Percentiles rank a stretch among this genome's conserved stretches.
These are phyloP conservation scores for Cynocephalus volans DNA, from an alignment of 2,113 vertebrate species.

Conservation along the genomic window DNA sequence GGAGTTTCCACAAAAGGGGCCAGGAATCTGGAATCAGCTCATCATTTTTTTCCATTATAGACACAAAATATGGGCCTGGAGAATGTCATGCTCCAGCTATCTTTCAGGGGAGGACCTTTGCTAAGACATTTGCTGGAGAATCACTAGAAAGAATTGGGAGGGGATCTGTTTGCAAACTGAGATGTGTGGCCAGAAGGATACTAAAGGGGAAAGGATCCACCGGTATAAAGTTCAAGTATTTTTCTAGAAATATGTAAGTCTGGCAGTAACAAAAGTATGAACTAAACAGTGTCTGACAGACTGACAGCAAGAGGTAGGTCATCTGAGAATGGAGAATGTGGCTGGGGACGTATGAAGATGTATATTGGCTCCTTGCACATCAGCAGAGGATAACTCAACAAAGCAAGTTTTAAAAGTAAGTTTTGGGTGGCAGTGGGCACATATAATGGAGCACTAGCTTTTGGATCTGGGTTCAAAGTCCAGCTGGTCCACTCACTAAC, in stretches of 20 bases:
- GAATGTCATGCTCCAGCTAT: background rate
- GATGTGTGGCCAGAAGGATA: background rate
- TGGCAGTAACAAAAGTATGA: background rate
- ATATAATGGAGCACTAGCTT: background rate
- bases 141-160: background rate
- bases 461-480: background rate
- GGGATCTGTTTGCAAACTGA: background rate
- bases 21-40: background rate
- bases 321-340: background rate
- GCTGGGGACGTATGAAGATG: too few species aligned
- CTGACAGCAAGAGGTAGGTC: background rate
- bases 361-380: background rate
- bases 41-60: conserved; percentile 27
- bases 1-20: background rate
- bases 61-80: background rate
- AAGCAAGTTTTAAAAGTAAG: background rate
- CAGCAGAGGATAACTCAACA: background rate
- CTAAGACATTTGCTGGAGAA: background rate
- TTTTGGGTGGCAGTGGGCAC: background rate
- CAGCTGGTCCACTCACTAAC: background rate
- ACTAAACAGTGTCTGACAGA: background rate
- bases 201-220: background rate
- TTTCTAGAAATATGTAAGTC: background rate
- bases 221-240: background rate
- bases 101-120: background rate